Conservation (phyloP, 2,113 vertebrate species). For the Rhinichthys klamathensis region DNA sequence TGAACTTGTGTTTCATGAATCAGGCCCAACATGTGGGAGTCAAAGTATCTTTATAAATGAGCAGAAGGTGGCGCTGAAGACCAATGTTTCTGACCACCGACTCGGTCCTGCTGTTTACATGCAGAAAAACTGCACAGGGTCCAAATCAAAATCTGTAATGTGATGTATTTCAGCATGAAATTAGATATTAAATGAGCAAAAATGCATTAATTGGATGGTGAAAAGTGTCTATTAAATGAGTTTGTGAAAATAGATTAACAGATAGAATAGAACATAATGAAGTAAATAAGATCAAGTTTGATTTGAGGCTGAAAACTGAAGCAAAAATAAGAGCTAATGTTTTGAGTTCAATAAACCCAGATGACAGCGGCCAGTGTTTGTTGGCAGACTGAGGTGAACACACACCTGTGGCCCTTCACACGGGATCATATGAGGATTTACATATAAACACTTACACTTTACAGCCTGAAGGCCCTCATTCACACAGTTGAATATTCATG, state of each 20-base stretch:
- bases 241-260: background rate
- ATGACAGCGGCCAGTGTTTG: background rate
- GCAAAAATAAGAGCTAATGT: background rate
- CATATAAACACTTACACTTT: background rate
- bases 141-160: background rate
- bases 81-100: background rate
- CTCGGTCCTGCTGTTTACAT: background rate
- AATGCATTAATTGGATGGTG: background rate
- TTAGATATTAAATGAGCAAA: background rate
- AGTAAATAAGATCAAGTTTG: background rate
- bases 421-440: background rate
- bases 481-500: background rate
- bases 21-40: background rate
- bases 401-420: background rate
- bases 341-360: background rate
- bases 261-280: background rate
- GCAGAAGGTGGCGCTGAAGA: constrained; percentile 10
- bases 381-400: background rate
- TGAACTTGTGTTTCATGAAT: background rate
- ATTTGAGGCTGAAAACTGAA: background rate
- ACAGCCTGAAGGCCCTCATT: background rate
- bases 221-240: background rate
- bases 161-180: background rate
- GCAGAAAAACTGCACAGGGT: background rate
- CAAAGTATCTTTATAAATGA: background rate